Evolutionary conservation across 1,140 invertebrate species (phyloP).

Genomic region (Papilio polyxenes): DNA sequence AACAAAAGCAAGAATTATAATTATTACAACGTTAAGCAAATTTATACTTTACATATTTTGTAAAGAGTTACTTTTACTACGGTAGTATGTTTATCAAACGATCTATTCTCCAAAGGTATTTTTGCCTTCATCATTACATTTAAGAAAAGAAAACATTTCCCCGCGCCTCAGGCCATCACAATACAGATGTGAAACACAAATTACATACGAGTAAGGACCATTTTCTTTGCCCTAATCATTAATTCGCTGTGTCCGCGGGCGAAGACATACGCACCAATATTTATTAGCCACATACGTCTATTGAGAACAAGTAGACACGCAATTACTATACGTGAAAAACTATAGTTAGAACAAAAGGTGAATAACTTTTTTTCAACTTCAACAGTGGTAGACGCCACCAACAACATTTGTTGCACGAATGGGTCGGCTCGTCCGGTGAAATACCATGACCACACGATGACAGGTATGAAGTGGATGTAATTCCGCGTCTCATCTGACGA

Average conservation of each 20-base stretch:
- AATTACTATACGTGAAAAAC: not conserved
- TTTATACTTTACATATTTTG: not conserved
- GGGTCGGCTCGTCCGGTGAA: too few relatives aligned
- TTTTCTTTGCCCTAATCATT: conserved; percentile 19
- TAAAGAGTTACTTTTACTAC: not conserved
- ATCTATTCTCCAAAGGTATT: not conserved
- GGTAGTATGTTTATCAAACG: not conserved
- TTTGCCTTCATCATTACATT: not conserved
- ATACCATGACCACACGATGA: too few relatives aligned
- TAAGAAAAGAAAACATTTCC: conserved; percentile 33
- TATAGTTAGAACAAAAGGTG: too few relatives aligned
- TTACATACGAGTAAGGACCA: not conserved
- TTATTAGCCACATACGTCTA: conserved; percentile 6
- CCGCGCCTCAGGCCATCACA: conserved; percentile 3
- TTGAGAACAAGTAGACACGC: not conserved
- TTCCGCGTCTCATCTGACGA: too few relatives aligned
- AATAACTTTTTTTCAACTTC: too few relatives aligned
- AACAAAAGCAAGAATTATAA: not conserved
- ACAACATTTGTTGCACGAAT: too few relatives aligned
- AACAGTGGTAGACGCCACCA: too few relatives aligned
- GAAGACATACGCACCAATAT: not conserved
- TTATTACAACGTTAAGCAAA: not conserved
- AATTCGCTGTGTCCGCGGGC: conserved; percentile 9
- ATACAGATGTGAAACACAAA: conserved; percentile 24
- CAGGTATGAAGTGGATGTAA: too few relatives aligned